phyloP scores from a whole-genome alignment of 2,888 invertebrate species.

The Pseudococcus jackbeardsleyi region DNA sequence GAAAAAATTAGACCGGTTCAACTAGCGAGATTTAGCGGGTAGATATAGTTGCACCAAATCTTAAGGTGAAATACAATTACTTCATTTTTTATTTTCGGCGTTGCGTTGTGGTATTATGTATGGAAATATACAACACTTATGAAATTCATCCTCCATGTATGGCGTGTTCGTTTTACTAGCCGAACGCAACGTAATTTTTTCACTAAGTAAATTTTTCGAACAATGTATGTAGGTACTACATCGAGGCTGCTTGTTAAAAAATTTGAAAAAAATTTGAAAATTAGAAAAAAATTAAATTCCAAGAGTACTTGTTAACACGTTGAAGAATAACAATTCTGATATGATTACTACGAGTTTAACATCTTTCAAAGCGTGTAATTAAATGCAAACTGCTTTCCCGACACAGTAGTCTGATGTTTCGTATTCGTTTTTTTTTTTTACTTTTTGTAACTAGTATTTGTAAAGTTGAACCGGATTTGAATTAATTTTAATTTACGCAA shows the following conservation, averaged over 20 bases:
- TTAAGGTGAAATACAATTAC: background rate
- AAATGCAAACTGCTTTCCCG: background rate
- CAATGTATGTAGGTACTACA: background rate
- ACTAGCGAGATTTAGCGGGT: background rate
- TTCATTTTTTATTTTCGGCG: too few species aligned
- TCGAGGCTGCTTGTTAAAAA: background rate
- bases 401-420: constrained; percentile 6
- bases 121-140: too few species aligned
- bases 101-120: too few species aligned
- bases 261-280: background rate
- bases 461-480: constrained; percentile 30
- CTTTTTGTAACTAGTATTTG: constrained; percentile 7
- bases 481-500: constrained; percentile 16
- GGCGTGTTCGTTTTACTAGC: background rate
- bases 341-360: constrained; percentile 50
- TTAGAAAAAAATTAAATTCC: too few species aligned
- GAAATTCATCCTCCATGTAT: background rate
- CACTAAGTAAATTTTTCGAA: background rate
- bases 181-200: background rate
- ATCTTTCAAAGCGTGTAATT: constrained; percentile 46
- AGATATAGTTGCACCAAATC: background rate
- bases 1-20: background rate
- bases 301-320: background rate
- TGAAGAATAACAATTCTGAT: background rate
- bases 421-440: background rate